Evolutionary conservation across 2,797 vertebrate genomes (phyloP).

Genomic region (Moxostoma hubbsi): DNA sequence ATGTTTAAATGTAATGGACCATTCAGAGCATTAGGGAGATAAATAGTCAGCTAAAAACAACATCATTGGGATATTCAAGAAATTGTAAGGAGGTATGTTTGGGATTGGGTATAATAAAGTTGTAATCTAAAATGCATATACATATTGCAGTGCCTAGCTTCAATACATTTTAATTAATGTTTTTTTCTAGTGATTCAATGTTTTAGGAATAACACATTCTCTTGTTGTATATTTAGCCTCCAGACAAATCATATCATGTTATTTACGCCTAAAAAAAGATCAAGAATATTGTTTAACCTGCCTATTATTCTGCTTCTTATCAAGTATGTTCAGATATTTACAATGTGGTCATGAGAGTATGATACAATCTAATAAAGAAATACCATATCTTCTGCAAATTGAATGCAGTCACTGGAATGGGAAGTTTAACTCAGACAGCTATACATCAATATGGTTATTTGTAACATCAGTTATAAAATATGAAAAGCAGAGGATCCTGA

Average conservation of each 20-base stretch:
- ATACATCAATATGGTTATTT: not conserved
- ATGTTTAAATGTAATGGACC: not conserved
- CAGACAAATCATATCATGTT: not conserved
- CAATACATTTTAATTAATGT: not conserved
- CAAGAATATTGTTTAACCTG: too few relatives aligned
- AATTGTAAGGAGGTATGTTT: not conserved
- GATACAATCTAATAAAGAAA: too few relatives aligned
- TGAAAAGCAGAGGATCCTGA: constrained; percentile 24
- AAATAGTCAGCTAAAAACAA: not conserved
- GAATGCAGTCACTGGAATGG: not conserved
- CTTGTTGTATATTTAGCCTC: not conserved
- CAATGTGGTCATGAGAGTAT: not conserved
- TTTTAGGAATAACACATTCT: not conserved
- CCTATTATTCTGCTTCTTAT: too few relatives aligned
- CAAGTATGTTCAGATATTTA: not conserved
- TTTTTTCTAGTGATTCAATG: not conserved
- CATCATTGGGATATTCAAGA: not conserved
- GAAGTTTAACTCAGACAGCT: not conserved
- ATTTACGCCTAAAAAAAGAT: not conserved
- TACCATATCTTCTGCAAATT: not conserved
- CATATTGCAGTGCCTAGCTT: not conserved
- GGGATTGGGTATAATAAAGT: not conserved
- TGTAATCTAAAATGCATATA: constrained; percentile 6
- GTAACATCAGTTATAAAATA: not conserved
- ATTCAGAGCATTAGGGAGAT: not conserved